These are phyloP conservation scores for Dasysyrphus tricinctus DNA, from an alignment of 2,888 invertebrate genomes.

Conservation along the genomic window DNA sequence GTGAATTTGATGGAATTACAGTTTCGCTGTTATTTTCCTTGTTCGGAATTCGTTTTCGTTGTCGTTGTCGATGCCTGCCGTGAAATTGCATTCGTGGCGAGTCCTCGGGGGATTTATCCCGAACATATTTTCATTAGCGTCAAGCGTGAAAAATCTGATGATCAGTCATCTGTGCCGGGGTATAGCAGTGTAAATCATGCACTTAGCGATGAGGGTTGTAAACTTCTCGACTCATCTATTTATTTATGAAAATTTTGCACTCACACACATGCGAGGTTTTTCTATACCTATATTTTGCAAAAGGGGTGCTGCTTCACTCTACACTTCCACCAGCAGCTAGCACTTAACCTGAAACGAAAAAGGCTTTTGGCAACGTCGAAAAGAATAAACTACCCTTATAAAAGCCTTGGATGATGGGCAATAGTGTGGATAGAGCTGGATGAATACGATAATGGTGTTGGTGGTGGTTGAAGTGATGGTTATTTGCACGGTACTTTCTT, in stretches of 20 bases:
- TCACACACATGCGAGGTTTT: background rate
- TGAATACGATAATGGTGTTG: conserved; percentile 25
- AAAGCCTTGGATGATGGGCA: background rate
- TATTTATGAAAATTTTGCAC: conserved; percentile 62
- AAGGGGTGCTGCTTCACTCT: conserved; percentile 44
- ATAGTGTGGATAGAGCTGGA: background rate
- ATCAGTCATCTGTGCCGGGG: conserved; percentile 66
- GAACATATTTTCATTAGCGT: conserved; percentile 75
- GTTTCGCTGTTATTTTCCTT: conserved; percentile 19
- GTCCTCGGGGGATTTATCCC: conserved; percentile 66
- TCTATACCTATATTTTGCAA: background rate
- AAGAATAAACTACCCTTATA: conserved; percentile 59
- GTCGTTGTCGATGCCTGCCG: conserved; percentile 57
- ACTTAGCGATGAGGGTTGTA: conserved; percentile 63
- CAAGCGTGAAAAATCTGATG: conserved; percentile 76
- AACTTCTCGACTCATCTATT: conserved; percentile 52
- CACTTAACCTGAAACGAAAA: conserved; percentile 58
- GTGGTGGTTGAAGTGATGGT: conserved; percentile 48
- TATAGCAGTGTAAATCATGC: conserved; percentile 67
- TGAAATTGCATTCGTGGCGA: conserved; percentile 66
- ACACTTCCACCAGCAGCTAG: background rate
- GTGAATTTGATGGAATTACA: conserved; percentile 51
- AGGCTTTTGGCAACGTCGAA: conserved; percentile 39
- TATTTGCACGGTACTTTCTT: conserved; percentile 64
- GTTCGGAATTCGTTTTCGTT: conserved; percentile 44